Evolutionary conservation across 1,140 invertebrate species (phyloP).

Genomic region (Trichonephila clavipes): DNA sequence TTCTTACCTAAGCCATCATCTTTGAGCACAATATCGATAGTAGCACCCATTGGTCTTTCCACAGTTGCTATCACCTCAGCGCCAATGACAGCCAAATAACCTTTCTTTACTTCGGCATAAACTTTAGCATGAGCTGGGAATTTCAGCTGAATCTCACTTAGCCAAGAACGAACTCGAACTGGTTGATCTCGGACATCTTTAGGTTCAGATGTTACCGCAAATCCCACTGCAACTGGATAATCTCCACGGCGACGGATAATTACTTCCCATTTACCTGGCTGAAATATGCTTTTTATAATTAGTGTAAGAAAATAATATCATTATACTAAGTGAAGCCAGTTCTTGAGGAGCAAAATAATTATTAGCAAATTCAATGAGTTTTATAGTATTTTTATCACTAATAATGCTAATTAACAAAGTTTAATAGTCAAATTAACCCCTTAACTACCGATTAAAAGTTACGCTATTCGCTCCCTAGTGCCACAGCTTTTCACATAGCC

Average conservation of each 20-base stretch:
- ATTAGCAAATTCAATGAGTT: no score
- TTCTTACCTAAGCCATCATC: conserved; percentile 77
- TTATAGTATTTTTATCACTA: no score
- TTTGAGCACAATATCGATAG: conserved; percentile 73
- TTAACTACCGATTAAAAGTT: no score
- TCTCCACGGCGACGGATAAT: conserved; percentile 49
- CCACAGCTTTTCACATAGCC: no score
- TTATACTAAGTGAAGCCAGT: no score
- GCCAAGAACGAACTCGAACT: conserved; percentile 67
- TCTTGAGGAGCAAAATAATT: no score
- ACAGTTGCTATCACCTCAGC: conserved; percentile 75
- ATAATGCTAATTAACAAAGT: no score
- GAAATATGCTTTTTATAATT: neutral
- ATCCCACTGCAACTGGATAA: conserved; percentile 20
- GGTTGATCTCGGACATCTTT: conserved; percentile 71
- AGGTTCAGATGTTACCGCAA: conserved; percentile 63
- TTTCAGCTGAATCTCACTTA: conserved; percentile 68
- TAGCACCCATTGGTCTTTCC: conserved; percentile 67
- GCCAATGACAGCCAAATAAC: conserved; percentile 70
- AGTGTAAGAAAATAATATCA: neutral
- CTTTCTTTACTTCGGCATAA: conserved; percentile 77
- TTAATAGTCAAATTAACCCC: no score
- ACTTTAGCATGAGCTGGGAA: conserved; percentile 73
- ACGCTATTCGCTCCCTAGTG: no score
- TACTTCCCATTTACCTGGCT: conserved; percentile 61